A percentile compares a stretch with the other conserved stretches of the same genome.
Evolutionary conservation across 2,113 vertebrate species (phyloP).

Genomic region (Paraplagusia blochii): DNA sequence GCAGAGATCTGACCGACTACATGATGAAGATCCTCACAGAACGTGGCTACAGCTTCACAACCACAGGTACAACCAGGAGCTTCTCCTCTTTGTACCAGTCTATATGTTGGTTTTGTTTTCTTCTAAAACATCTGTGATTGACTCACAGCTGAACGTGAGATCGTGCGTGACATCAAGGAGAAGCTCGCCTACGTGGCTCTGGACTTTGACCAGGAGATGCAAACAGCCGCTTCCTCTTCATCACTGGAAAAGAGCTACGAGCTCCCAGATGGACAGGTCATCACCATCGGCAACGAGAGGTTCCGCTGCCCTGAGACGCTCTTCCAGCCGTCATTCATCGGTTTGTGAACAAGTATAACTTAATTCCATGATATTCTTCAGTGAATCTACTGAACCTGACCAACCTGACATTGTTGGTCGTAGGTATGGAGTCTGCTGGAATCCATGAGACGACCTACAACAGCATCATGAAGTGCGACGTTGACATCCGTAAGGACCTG

Average conservation of each 20-base stretch:
- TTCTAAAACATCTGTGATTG: too few species aligned
- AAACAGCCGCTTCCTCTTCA: constrained; percentile 78
- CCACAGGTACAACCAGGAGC: constrained; percentile 88
- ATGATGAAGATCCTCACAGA: constrained; percentile 95
- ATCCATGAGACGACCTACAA: constrained; percentile 97
- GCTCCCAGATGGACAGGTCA: too few species aligned
- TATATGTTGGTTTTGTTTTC: too few species aligned
- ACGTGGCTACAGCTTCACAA: too few species aligned
- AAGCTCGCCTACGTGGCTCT: constrained; percentile 93
- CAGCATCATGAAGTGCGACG: constrained; percentile 98
- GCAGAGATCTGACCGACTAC: constrained; percentile 92
- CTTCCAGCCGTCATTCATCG: constrained; percentile 87
- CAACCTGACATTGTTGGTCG: background rate
- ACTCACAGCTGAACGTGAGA: constrained; percentile 94
- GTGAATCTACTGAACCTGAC: too few species aligned
- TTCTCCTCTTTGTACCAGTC: too few species aligned
- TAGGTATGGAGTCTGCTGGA: constrained; percentile 93
- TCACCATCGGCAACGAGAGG: too few species aligned
- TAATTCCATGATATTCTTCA: too few species aligned
- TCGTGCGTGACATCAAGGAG: constrained; percentile 97
- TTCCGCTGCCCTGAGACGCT: too few species aligned
- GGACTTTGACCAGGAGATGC: constrained; percentile 95
- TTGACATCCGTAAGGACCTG: constrained; percentile 96
- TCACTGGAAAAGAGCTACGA: constrained; percentile 97
- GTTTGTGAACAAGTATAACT: constrained; percentile 26